These are phyloP conservation scores for Calidris pygmaea DNA, from an alignment of 2,113 vertebrate genomes.

Conservation along the genomic window DNA sequence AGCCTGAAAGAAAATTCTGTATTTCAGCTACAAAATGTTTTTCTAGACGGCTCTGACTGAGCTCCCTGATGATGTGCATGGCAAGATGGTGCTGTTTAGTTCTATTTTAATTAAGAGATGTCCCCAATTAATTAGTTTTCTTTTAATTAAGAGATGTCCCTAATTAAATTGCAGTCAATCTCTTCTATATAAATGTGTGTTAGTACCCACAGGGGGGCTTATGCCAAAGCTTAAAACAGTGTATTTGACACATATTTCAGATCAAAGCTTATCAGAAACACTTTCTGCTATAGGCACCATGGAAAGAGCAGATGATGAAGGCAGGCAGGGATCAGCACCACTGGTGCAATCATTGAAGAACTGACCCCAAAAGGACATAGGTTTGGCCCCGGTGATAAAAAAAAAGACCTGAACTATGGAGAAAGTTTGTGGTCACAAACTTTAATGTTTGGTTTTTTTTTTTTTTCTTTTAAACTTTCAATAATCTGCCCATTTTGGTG, in stretches of 20 bases:
- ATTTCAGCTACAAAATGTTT: not conserved
- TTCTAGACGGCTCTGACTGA: not conserved
- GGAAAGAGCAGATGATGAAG: not conserved
- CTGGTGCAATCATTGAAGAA: not conserved
- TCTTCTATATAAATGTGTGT: not conserved
- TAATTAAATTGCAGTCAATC: not conserved
- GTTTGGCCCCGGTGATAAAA: not conserved
- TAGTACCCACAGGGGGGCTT: not conserved
- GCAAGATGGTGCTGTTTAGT: not conserved
- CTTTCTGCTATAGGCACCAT: fast-evolving
- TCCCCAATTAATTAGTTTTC: not conserved
- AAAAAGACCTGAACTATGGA: not conserved
- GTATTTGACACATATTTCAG: not conserved
- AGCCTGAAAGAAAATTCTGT: not conserved
- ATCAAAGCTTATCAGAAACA: not conserved
- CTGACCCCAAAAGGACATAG: not conserved
- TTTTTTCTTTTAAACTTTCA: not conserved
- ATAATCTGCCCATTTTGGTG: not conserved
- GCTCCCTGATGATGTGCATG: not conserved
- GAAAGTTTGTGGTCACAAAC: not conserved
- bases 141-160: not conserved
- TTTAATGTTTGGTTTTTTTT: not conserved
- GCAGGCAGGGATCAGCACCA: not conserved
- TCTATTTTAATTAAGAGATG: not conserved
- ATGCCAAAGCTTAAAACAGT: not conserved